Base-by-base conservation (phyloP, 1,140 invertebrate species). In the Tetranychus urticae region DNA sequence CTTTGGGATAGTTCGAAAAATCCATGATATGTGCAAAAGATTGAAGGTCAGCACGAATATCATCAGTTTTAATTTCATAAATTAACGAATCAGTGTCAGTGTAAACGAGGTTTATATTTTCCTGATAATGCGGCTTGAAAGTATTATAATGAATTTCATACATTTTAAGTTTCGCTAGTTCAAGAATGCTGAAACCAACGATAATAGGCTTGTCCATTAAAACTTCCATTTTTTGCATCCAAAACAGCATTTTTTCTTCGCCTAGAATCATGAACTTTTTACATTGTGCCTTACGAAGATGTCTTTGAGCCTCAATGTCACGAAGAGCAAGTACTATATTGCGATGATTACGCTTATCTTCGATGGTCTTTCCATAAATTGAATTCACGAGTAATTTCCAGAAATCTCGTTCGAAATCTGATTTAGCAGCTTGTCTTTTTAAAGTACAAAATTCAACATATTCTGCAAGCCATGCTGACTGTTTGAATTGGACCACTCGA, bases 311-410 rank as follows among this genome's bases (percentile, higher is more conserved):
- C 10, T 42, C 39, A 42, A 42, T 42, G 10, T 42, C 39, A 5
- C 10, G 4, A 5, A 42, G 39, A 5, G 39, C 39, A 42, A 42
- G 4, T 42, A 5, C 39, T 10, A 42, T 10, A 5, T 42, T 56
- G 31, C 4, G 68, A 65, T 69, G 65, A 60, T 76, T 75, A 61
- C 69, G 67, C 14, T 74, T 66, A 69, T 76, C 76, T 68, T 76
- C 74, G 68, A 75, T 75, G 1, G 71, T 72, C 70, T 75, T 75
- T 1, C 73, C 75, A 67, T 72, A 77, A 13, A 74, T 66, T 3
- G 70, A 65, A 67, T 77, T 76, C 64, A 74, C 74, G 63, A 76
- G 69, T 60, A 76, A 62, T 60, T 70, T 70, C 57, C 64, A 68
- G 31, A 70, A 69, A 62, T 69, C 63, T 66, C 67, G 67, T 62